A percentile compares a stretch with the other conserved stretches of the same genome.
phyloP scores from a whole-genome alignment of 35 echinoderm and acorn worm species.

The Hemicentrotus pulcherrimus region DNA sequence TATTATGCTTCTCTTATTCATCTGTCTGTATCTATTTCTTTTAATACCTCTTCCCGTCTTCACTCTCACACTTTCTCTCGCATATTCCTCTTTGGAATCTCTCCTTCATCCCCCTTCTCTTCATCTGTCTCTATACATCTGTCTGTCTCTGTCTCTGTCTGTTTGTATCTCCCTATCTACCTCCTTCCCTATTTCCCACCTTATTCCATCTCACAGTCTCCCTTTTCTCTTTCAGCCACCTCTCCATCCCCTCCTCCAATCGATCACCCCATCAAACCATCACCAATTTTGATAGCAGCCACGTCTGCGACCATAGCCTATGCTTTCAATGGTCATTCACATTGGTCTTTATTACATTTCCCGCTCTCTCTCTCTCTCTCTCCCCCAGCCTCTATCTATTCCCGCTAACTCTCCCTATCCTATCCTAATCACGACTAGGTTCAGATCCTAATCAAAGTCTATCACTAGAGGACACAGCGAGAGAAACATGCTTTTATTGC shows the following conservation, averaged over 20 bases:
- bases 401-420: not conserved
- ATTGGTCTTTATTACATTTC: constrained; percentile 3
- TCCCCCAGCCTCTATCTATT: not conserved
- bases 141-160: no score
- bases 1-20: not conserved
- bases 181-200: not conserved
- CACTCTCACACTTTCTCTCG: not conserved
- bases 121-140: not conserved
- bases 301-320: not conserved
- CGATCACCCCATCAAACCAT: not conserved
- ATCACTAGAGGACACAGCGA: not conserved
- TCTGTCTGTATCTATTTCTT: not conserved
- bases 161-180: not conserved
- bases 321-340: not conserved
- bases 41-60: not conserved
- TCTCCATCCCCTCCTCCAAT: not conserved
- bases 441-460: constrained; percentile 4
- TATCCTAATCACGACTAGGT: not conserved
- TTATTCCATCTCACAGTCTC: not conserved
- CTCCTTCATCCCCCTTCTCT: not conserved
- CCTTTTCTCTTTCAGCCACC: not conserved
- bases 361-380: not conserved
- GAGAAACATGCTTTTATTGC: constrained; percentile 18
- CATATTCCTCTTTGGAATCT: not conserved
- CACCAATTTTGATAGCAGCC: not conserved